Base-by-base conservation (phyloP, 2,888 invertebrate genomes). In the Tuta absoluta region DNA sequence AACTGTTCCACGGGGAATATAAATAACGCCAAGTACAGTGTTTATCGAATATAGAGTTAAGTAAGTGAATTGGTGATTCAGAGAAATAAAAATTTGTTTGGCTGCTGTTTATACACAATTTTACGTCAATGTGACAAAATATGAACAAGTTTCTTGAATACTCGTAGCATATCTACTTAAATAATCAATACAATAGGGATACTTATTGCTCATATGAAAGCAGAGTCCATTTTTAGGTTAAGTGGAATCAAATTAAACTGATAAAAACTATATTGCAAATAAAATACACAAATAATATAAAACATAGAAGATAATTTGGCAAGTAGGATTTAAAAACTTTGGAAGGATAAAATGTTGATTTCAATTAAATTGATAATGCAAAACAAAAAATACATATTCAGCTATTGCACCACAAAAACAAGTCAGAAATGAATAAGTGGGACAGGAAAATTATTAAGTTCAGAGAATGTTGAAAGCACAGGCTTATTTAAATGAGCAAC, bases 11-110 rank as follows among this genome's bases (percentile, higher is more conserved):
- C 28, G 1, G 10, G 10, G 37, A 38, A 37, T 45, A 57, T 41
- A 28, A 63, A 56, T 28, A 63, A 19, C 33, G 14, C 21, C 56
- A 62, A 62, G 33, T 41, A 53, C 33, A 60, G 8, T 19, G 19
- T 28, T 17, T 33, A 57, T 24, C 28, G 17, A 24, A 58, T 24
- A 33, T 33, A 33, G 8, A 33, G 28, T 23, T 24, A 24, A 23
- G n/a, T 14, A 7, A n/a, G n/a, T 57, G 33, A 11, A 33, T n/a
- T 57, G 17, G 48, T 48, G 48, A 17, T 17, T n/a, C 14, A 45
- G n/a, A 8, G 2, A 12, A 3, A 8, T 45, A 12, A 45, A 45
- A n/a, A 45, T 45, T 11, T 14, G 45, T 45, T 33, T 4, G 3
- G 5, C 8, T 33, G 3, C 33, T 33, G 3, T 33, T 4, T 33